A percentile compares a stretch with the other conserved stretches of the same genome.
phyloP scores from a whole-genome alignment of 2,888 invertebrate genomes.

The Stenoptilia bipunctidactyla region DNA sequence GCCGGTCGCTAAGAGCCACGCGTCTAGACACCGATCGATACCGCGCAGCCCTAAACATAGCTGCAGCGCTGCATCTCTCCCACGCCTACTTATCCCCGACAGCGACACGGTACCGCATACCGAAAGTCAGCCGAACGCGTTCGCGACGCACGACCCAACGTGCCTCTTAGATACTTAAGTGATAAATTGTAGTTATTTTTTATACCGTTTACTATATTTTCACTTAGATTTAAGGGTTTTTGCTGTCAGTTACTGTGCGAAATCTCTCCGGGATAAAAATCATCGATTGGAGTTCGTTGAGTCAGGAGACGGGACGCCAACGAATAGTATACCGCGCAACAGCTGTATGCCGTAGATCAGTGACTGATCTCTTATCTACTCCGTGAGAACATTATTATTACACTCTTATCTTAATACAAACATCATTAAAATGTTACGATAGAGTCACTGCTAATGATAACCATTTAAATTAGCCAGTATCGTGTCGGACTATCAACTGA shows the following conservation, averaged over 20 bases:
- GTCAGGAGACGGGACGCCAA: conserved; percentile 32
- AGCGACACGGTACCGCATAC: conserved; percentile 6
- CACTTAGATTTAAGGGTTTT: conserved; percentile 1
- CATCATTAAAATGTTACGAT: conserved; percentile 5
- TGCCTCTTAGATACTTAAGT: neutral
- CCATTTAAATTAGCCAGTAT: too few relatives aligned
- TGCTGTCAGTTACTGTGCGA: conserved; percentile 11
- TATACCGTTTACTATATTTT: neutral
- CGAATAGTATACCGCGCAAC: conserved; percentile 44
- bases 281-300: conserved; percentile 40
- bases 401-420: conserved; percentile 18
- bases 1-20: conserved; percentile 63
- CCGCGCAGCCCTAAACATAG: conserved; percentile 36
- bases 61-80: conserved; percentile 45
- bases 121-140: neutral
- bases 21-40: conserved; percentile 39
- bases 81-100: conserved; percentile 22
- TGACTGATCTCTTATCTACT: conserved; percentile 53
- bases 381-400: conserved; percentile 55
- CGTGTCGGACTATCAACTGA: too few relatives aligned
- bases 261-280: conserved; percentile 20
- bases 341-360: conserved; percentile 46
- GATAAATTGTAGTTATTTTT: neutral
- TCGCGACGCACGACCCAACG: neutral
- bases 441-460: conserved; percentile 6